Evolutionary conservation across 2,113 vertebrate genomes (phyloP).

Genomic region (Sisor rabdophorus): DNA sequence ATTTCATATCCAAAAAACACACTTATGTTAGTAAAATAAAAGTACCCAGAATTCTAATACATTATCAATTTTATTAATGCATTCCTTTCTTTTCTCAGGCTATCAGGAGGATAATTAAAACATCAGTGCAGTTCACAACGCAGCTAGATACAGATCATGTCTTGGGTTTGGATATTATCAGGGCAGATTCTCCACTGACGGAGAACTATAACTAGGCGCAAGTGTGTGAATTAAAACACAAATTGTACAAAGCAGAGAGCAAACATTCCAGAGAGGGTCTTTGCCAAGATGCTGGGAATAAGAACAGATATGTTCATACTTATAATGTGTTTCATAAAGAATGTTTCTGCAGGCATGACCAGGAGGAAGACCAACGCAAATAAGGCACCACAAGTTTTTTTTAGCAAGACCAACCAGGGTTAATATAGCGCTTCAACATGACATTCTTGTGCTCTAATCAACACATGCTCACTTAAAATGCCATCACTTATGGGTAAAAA

Average conservation of each 20-base stretch:
- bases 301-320: slow-evolving; percentile 33
- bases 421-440: slow-evolving; percentile 26
- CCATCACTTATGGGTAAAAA: slow-evolving; percentile 2
- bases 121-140: slow-evolving; percentile 86
- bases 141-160: slow-evolving; percentile 59
- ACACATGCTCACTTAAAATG: slow-evolving; percentile 27
- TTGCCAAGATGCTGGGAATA: slow-evolving; percentile 25
- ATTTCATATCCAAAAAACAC: not conserved
- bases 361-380: slow-evolving; percentile 52
- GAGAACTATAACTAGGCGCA: too few species aligned
- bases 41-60: slow-evolving; percentile 39
- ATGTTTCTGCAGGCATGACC: slow-evolving; percentile 26
- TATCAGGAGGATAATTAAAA: slow-evolving; percentile 64
- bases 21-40: not conserved
- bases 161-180: slow-evolving; percentile 44
- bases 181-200: slow-evolving; percentile 52
- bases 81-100: slow-evolving; percentile 68
- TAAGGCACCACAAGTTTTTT: slow-evolving; percentile 55
- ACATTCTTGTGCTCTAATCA: slow-evolving; percentile 11
- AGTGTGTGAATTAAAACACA: slow-evolving; percentile 26
- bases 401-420: slow-evolving; percentile 43
- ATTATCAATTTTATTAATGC: slow-evolving; percentile 62
- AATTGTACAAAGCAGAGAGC: slow-evolving; percentile 33
- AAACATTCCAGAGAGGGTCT: slow-evolving; percentile 40
- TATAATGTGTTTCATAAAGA: slow-evolving; percentile 36